Evolutionary conservation across 2,113 vertebrate species (phyloP).

Genomic region (Apteryx mantelli): DNA sequence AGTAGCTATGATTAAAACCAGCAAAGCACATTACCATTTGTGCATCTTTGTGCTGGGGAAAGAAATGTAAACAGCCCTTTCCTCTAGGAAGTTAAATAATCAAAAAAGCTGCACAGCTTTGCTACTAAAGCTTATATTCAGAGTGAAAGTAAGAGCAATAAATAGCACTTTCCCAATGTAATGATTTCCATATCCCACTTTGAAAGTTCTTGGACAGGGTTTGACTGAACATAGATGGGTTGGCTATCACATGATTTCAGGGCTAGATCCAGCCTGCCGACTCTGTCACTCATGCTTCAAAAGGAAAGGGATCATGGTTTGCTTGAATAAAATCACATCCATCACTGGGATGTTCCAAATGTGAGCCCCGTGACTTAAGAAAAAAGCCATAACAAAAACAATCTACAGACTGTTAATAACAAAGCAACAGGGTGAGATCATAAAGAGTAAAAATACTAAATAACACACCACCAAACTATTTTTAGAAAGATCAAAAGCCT

Average conservation of each 20-base stretch:
- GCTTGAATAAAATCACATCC: background rate
- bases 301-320: background rate
- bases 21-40: background rate
- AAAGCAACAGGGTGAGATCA: background rate
- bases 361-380: background rate
- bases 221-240: background rate
- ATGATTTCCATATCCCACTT: slow-evolving; percentile 12
- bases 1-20: slow-evolving; percentile 15
- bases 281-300: background rate
- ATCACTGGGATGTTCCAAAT: background rate
- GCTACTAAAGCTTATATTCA: background rate
- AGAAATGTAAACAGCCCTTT: background rate
- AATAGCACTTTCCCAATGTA: background rate
- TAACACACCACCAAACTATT: background rate
- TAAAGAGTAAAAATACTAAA: background rate
- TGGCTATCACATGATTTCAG: background rate
- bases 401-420: background rate
- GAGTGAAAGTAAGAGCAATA: background rate
- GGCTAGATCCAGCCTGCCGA: background rate
- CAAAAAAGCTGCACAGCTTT: background rate
- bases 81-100: background rate
- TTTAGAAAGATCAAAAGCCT: background rate
- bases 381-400: background rate
- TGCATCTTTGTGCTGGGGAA: background rate
- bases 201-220: background rate